These are phyloP conservation scores for Gallinago solitaria DNA, from an alignment of 2,797 vertebrate species.

Conservation along the genomic window DNA sequence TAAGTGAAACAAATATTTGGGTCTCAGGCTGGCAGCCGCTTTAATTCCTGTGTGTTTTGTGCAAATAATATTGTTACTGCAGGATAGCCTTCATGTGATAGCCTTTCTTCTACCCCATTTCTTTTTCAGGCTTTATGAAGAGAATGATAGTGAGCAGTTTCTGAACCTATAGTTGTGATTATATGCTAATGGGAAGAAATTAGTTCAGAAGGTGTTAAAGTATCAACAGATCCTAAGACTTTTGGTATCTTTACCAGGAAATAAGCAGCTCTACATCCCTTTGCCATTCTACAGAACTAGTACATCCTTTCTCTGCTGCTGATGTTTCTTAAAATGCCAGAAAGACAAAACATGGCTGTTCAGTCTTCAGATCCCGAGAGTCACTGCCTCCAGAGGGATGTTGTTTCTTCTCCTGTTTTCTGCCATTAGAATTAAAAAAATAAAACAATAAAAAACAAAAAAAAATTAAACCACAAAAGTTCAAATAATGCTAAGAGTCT, in stretches of 20 bases:
- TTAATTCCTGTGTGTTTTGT: background rate
- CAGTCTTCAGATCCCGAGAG: slow-evolving; percentile 11
- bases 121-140: background rate
- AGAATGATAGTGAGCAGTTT: background rate
- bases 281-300: background rate
- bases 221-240: background rate
- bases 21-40: background rate
- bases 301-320: background rate
- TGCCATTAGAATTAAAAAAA: slow-evolving; percentile 55
- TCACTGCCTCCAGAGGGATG: slow-evolving; percentile 14
- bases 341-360: background rate
- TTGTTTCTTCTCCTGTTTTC: slow-evolving; percentile 51
- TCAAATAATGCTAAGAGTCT: slow-evolving; percentile 63
- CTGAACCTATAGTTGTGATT: background rate
- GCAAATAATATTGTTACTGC: background rate
- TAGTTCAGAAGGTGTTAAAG: background rate
- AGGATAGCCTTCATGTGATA: background rate
- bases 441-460: slow-evolving; percentile 17
- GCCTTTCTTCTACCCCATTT: background rate
- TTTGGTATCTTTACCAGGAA: background rate
- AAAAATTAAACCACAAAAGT: slow-evolving; percentile 67
- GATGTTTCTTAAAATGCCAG: background rate
- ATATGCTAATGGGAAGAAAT: background rate
- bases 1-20: background rate
- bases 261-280: background rate